phyloP scores from a whole-genome alignment of 2,888 invertebrate genomes.

The Heteromurus nitidus region DNA sequence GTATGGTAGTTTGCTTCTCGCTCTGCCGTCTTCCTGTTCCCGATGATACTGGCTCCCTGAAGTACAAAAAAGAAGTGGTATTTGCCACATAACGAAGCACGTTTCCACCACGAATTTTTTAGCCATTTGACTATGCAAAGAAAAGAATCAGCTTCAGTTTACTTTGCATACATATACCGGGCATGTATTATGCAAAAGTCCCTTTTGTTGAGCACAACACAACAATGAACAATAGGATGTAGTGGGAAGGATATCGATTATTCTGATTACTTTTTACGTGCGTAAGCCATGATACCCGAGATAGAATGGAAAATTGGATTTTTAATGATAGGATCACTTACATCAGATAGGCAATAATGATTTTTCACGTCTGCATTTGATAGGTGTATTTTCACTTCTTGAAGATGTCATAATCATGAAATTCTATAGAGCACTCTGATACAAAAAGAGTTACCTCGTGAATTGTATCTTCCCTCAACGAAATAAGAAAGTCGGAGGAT shows the following conservation, averaged over 20 bases:
- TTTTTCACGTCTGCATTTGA: constrained; percentile 40
- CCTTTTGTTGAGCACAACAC: constrained; percentile 31
- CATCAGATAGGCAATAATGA: constrained; percentile 49
- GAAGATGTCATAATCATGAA: not conserved
- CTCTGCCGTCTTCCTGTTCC: constrained; percentile 6
- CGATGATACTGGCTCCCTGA: constrained; percentile 34
- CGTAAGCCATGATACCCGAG: constrained; percentile 46
- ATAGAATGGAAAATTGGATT: constrained; percentile 59
- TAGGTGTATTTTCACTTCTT: not conserved
- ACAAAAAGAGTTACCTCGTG: not conserved
- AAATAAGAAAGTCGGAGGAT: too few species aligned
- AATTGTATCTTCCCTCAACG: too few species aligned
- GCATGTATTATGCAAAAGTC: constrained; percentile 48
- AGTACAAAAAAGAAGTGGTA: constrained; percentile 34
- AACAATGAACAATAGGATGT: constrained; percentile 51
- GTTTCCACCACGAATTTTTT: constrained; percentile 46
- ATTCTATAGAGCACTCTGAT: not conserved
- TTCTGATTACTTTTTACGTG: constrained; percentile 62
- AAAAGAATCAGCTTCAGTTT: constrained; percentile 49
- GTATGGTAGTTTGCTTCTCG: too few species aligned
- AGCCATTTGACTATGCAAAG: constrained; percentile 31
- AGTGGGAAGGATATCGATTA: constrained; percentile 55
- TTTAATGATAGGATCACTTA: constrained; percentile 56
- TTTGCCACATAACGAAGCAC: constrained; percentile 47
- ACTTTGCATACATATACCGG: constrained; percentile 51